These are phyloP conservation scores for Xestia ashworthii DNA, from an alignment of 2,888 invertebrate genomes.

Conservation along the genomic window DNA sequence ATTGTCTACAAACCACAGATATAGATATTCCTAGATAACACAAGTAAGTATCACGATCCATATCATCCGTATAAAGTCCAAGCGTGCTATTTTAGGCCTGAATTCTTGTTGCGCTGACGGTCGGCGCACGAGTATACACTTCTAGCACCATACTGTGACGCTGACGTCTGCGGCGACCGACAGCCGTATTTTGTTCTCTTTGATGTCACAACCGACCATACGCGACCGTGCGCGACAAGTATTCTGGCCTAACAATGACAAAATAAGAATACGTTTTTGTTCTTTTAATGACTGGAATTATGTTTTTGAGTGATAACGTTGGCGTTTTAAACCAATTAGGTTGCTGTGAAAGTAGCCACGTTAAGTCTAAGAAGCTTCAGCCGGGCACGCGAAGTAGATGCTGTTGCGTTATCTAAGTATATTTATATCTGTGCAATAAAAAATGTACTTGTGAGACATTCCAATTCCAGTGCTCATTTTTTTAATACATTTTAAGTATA, in stretches of 20 bases:
- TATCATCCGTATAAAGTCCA: background rate
- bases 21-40: background rate
- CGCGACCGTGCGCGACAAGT: too few species aligned
- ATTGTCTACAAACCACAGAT: background rate
- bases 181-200: too few species aligned
- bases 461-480: background rate
- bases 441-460: slow-evolving; percentile 6
- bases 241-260: too few species aligned
- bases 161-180: too few species aligned
- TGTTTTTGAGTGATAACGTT: background rate
- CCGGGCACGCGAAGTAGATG: background rate
- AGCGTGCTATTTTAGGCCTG: background rate
- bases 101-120: too few species aligned
- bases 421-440: background rate
- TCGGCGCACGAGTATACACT: too few species aligned
- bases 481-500: slow-evolving; percentile 6
- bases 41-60: background rate
- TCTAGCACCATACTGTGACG: too few species aligned
- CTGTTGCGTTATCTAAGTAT: background rate
- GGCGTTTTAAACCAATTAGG: background rate
- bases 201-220: too few species aligned
- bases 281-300: background rate
- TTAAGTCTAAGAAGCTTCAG: background rate
- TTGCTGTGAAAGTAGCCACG: background rate
- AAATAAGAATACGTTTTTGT: background rate